Conservation (phyloP, 2,797 vertebrate genomes). For the Aphelocoma californica region DNA sequence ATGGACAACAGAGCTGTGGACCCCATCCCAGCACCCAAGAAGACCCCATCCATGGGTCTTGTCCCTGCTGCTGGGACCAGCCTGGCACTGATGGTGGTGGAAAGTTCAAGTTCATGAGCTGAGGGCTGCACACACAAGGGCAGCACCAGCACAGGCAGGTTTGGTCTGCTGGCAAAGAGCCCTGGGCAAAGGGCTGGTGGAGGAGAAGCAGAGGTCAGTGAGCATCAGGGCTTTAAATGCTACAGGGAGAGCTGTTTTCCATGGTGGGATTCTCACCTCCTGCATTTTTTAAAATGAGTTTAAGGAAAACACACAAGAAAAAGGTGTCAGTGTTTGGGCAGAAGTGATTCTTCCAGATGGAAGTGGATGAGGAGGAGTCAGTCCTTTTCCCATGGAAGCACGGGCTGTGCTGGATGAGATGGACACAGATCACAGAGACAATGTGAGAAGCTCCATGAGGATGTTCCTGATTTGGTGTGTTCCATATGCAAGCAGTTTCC, state of each 20-base stretch:
- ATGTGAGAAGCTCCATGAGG: rapidly evolving
- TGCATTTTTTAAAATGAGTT: not conserved
- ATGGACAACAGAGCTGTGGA: not conserved
- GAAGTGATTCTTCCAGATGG: not conserved
- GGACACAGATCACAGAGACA: not conserved
- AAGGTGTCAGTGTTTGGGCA: not conserved
- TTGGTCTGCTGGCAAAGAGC: not conserved
- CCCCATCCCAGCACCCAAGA: not conserved
- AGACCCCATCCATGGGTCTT: rapidly evolving
- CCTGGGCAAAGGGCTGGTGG: not conserved
- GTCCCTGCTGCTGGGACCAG: not conserved
- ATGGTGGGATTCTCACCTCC: not conserved
- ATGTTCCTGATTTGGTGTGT: not conserved
- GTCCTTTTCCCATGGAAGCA: not conserved
- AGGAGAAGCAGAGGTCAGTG: not conserved
- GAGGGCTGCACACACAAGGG: not conserved
- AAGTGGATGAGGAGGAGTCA: not conserved
- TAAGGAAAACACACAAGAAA: not conserved
- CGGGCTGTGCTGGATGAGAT: not conserved
- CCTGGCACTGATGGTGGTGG: not conserved
- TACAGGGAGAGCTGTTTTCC: not conserved
- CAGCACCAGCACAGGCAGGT: not conserved
- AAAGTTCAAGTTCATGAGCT: not conserved
- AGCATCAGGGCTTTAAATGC: not conserved
- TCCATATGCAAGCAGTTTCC: not conserved